Conservation (phyloP, 2,888 invertebrate genomes). For the Atherix ibis region DNA sequence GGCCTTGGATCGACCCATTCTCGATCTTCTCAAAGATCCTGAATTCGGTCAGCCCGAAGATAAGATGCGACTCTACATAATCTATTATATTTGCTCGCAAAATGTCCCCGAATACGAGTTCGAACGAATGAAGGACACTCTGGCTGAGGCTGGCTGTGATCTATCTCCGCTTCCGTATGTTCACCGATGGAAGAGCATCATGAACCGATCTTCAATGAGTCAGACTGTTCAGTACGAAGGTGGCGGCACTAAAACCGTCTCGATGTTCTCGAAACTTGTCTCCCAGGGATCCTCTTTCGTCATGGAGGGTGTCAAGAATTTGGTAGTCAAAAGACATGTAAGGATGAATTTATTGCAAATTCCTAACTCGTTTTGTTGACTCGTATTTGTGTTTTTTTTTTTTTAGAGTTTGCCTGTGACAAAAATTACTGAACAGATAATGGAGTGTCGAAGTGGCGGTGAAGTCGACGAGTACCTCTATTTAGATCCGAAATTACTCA, state of each 20-base stretch:
- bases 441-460: conserved; percentile 61
- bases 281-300: conserved; percentile 96
- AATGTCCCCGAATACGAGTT: conserved; percentile 69
- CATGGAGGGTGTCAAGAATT: conserved; percentile 98
- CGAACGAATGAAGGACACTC: conserved; percentile 64
- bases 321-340: conserved; percentile 95
- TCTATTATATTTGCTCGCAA: conserved; percentile 75
- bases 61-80: conserved; percentile 83
- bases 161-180: conserved; percentile 73
- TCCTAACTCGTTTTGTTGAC: neutral
- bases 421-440: conserved; percentile 75
- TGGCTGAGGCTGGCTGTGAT: conserved; percentile 72
- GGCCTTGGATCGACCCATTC: conserved; percentile 63
- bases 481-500: conserved; percentile 88
- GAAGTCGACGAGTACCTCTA: conserved; percentile 82
- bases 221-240: conserved; percentile 73
- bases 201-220: conserved; percentile 23
- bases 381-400: neutral
- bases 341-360: conserved; percentile 30
- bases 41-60: conserved; percentile 81
- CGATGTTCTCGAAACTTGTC: conserved; percentile 96
- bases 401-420: conserved; percentile 83
- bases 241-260: conserved; percentile 88
- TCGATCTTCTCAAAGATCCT: conserved; percentile 74
- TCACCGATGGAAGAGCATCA: conserved; percentile 63